Evolutionary conservation across 1,140 invertebrate genomes (phyloP).

Genomic region (Rhizoglyphus robini): DNA sequence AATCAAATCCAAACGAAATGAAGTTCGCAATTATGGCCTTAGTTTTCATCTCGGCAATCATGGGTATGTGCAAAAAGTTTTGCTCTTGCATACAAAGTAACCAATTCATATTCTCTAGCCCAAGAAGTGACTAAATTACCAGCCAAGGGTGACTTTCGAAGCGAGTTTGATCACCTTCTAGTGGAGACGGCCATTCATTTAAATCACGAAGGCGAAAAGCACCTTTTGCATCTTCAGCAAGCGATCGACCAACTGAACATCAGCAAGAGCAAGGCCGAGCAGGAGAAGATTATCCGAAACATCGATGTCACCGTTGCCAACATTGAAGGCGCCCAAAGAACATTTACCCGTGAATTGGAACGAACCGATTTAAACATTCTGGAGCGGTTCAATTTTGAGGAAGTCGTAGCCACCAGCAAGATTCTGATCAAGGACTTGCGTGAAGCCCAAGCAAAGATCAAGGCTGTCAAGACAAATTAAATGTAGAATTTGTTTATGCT

Average conservation of each 20-base stretch:
- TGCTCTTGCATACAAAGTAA: background rate
- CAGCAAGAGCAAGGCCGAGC: background rate
- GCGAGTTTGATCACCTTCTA: background rate
- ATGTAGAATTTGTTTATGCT: too few species aligned
- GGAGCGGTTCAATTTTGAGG: background rate
- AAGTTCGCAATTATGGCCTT: background rate
- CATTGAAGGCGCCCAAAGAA: background rate
- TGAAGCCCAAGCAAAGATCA: too few species aligned
- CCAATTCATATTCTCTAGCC: too few species aligned
- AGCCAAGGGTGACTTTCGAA: background rate
- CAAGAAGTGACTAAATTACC: too few species aligned
- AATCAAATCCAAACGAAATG: background rate
- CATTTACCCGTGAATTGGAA: background rate
- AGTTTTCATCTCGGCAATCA: background rate
- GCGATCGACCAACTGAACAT: background rate
- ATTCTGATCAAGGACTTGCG: background rate
- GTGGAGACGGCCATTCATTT: background rate
- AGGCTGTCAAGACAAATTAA: too few species aligned
- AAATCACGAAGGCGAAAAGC: background rate
- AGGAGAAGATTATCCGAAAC: conserved; percentile 1
- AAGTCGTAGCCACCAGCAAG: background rate
- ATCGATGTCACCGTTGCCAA: background rate
- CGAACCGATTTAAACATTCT: conserved; percentile 12
- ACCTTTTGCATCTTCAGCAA: background rate
- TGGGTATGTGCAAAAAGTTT: background rate